phyloP scores from a whole-genome alignment of 2,113 vertebrate species.

The Pterophyllum scalare region DNA sequence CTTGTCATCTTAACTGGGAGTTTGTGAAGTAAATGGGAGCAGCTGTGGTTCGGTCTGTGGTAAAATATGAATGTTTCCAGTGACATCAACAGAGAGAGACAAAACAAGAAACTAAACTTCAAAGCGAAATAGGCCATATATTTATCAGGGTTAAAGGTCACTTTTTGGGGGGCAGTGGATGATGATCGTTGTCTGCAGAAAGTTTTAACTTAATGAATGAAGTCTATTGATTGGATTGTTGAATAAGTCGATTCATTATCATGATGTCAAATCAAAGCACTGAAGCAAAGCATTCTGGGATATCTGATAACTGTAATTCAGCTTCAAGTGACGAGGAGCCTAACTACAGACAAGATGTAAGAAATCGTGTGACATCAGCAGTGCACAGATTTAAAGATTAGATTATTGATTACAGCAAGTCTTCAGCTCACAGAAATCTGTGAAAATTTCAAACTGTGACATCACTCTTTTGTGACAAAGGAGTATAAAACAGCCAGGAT shows the following conservation, averaged over 20 bases:
- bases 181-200: neutral
- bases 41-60: neutral
- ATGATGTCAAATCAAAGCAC: conserved; percentile 19
- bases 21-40: too few species aligned
- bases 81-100: neutral
- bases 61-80: too few species aligned
- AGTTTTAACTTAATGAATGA: conserved; percentile 6
- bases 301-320: conserved; percentile 5
- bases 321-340: neutral
- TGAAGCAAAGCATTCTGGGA: conserved; percentile 33
- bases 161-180: neutral
- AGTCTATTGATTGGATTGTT: conserved; percentile 3
- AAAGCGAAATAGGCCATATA: neutral
- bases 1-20: too few species aligned
- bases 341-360: neutral
- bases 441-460: too few species aligned
- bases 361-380: conserved; percentile 1
- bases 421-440: neutral
- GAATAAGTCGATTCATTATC: neutral
- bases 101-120: neutral
- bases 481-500: neutral
- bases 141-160: neutral
- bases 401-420: neutral
- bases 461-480: neutral
- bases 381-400: neutral